Evolutionary conservation across 2,113 vertebrate species (phyloP).

Genomic region (Trematomus loennbergii): DNA sequence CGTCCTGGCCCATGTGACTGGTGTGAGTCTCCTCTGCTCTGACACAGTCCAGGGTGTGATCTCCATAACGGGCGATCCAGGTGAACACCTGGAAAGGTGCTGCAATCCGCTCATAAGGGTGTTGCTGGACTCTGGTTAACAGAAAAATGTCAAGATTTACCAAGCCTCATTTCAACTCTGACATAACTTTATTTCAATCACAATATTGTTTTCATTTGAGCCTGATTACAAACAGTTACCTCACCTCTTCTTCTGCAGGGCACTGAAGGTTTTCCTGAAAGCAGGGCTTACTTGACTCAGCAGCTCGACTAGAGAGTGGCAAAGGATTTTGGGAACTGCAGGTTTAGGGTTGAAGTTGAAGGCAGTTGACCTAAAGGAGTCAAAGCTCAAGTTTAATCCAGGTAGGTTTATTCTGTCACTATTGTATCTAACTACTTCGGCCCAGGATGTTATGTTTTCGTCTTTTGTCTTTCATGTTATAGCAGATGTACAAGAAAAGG

Average conservation of each 20-base stretch:
- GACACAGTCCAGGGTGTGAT: conserved; percentile 93
- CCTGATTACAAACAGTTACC: background rate
- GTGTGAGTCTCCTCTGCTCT: conserved; percentile 91
- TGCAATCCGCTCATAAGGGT: conserved; percentile 94
- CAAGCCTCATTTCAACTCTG: background rate
- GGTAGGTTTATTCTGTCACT: background rate
- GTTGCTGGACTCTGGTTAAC: conserved; percentile 88
- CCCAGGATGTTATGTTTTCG: too few relatives aligned
- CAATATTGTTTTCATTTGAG: background rate
- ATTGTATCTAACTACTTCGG: background rate
- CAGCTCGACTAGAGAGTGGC: conserved; percentile 96
- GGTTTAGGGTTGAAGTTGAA: conserved; percentile 97
- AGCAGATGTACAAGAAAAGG: too few relatives aligned
- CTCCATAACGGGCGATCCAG: conserved; percentile 91
- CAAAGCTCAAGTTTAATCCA: conserved; percentile 1
- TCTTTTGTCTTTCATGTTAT: too few relatives aligned
- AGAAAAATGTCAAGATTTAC: background rate
- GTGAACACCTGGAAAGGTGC: conserved; percentile 95
- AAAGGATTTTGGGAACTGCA: conserved; percentile 92
- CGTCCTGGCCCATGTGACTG: conserved; percentile 91
- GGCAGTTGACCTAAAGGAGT: conserved; percentile 88
- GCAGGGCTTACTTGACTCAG: conserved; percentile 94
- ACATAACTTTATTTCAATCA: background rate
- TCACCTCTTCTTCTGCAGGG: conserved; percentile 94
- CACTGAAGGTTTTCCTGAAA: conserved; percentile 94